Conservation (phyloP, 1,140 invertebrate genomes). For the Cydia strobilella region DNA sequence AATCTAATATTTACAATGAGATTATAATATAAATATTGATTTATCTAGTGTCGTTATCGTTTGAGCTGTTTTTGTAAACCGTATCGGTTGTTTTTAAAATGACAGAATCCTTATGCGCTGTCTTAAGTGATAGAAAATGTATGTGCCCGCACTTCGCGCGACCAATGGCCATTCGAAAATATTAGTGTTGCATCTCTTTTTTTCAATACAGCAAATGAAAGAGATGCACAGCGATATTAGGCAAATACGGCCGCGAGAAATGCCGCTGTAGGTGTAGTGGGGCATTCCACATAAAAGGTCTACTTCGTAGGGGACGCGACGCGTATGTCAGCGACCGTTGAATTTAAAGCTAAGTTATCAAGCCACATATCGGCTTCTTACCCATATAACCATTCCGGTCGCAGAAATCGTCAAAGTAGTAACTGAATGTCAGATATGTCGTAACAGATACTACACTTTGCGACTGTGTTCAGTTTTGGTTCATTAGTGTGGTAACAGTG, state of each 20-base stretch:
- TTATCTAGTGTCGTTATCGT: constrained; percentile 75
- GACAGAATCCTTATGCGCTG: constrained; percentile 42
- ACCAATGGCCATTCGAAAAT: neutral
- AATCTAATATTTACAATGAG: constrained; percentile 77
- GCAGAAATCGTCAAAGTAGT: too few species aligned
- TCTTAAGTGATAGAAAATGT: constrained; percentile 40
- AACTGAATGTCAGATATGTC: too few species aligned
- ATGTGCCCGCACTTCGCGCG: neutral
- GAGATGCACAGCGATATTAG: neutral
- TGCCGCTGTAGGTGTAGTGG: neutral
- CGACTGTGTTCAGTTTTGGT: too few species aligned
- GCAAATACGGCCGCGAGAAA: neutral
- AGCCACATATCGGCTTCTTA: too few species aligned
- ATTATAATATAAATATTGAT: constrained; percentile 76
- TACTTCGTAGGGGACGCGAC: too few species aligned
- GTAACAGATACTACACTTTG: too few species aligned
- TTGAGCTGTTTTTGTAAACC: constrained; percentile 69
- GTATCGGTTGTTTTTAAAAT: constrained; percentile 46
- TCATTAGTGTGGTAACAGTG: too few species aligned
- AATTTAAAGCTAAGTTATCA: too few species aligned
- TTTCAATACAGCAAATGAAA: neutral
- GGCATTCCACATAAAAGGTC: too few species aligned
- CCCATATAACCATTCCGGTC: too few species aligned
- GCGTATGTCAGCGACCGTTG: too few species aligned
- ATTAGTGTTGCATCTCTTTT: neutral